These are phyloP conservation scores for Eudasyphora cyanicolor DNA, from an alignment of 2,888 invertebrate genomes.

Conservation along the genomic window DNA sequence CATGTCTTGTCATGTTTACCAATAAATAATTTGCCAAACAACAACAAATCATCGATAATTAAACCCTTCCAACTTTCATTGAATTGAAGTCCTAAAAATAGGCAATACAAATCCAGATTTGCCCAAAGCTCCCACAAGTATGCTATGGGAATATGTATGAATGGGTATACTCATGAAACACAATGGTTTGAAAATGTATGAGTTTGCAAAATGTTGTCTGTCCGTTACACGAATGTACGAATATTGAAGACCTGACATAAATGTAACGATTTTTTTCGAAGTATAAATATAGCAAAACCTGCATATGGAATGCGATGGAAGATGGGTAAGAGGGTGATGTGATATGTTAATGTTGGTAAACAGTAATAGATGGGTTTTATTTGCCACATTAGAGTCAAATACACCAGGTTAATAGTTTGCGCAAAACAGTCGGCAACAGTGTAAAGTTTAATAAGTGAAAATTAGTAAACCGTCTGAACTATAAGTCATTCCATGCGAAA, in stretches of 20 bases:
- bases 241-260: slow-evolving; percentile 20
- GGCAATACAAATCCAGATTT: not conserved
- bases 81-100: slow-evolving; percentile 8
- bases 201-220: not conserved
- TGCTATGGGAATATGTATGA: not conserved
- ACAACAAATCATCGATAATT: slow-evolving; percentile 21
- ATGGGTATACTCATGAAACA: not conserved
- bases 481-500: too few relatives aligned
- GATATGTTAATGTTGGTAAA: not conserved
- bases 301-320: not conserved
- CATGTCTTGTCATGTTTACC: not conserved
- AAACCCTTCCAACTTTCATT: not conserved
- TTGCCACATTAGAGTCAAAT: too few relatives aligned
- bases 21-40: not conserved
- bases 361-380: too few relatives aligned
- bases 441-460: too few relatives aligned
- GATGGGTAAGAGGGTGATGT: not conserved
- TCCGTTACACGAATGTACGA: not conserved
- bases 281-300: not conserved
- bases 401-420: too few relatives aligned
- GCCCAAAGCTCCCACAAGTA: not conserved
- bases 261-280: not conserved
- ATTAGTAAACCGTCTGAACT: too few relatives aligned
- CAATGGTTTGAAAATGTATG: not conserved
- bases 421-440: too few relatives aligned